Evolutionary conservation across 2,113 vertebrate genomes (phyloP).

Genomic region (Microtus pennsylvanicus): DNA sequence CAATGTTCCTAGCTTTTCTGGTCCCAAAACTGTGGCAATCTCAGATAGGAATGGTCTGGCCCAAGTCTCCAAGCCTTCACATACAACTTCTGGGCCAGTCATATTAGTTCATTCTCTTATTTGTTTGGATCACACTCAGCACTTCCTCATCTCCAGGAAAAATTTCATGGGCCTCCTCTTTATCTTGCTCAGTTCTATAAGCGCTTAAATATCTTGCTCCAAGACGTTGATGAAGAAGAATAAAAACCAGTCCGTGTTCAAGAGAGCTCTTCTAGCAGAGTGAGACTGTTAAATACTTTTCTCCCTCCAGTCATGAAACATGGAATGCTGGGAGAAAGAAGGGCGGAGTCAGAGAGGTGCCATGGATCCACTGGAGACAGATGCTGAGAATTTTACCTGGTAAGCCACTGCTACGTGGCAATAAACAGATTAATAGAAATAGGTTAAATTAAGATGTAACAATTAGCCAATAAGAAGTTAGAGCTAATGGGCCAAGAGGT

Average conservation of each 20-base stretch:
- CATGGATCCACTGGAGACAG: too few relatives aligned
- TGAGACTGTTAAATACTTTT: background rate
- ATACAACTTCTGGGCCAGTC: background rate
- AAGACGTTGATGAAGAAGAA: background rate
- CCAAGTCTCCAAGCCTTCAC: background rate
- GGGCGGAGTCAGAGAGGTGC: too few relatives aligned
- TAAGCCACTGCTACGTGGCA: too few relatives aligned
- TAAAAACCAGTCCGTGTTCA: background rate
- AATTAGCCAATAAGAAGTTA: too few relatives aligned
- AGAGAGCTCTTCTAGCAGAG: background rate
- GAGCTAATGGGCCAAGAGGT: too few relatives aligned
- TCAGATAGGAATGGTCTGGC: background rate
- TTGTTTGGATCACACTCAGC: background rate
- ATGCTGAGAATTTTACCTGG: too few relatives aligned
- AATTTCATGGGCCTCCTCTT: background rate
- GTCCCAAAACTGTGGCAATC: background rate
- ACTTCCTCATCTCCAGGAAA: background rate
- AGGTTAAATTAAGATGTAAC: too few relatives aligned
- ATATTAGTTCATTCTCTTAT: background rate
- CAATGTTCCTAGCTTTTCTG: background rate
- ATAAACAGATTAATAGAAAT: too few relatives aligned
- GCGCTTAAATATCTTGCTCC: background rate
- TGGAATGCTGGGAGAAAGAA: too few relatives aligned
- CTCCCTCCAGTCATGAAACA: background rate
- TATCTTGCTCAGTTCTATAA: background rate